phyloP scores from a whole-genome alignment of 1,140 invertebrate genomes.

The Caerostris darwini region DNA sequence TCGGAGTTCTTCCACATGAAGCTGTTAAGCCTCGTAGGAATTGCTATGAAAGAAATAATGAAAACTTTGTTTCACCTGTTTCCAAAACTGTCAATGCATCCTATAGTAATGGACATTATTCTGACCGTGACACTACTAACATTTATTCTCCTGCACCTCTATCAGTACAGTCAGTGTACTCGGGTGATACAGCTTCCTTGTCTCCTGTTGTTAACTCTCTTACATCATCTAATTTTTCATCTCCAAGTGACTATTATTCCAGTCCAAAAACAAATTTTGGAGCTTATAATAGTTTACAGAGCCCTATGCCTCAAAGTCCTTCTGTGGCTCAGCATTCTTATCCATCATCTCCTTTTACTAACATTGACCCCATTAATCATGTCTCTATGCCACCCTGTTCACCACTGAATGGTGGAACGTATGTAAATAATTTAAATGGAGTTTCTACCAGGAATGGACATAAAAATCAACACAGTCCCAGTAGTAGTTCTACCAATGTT shows the following conservation, averaged over 20 bases:
- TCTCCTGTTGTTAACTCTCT: constrained; percentile 61
- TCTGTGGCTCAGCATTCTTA: constrained; percentile 51
- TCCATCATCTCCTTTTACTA: constrained; percentile 58
- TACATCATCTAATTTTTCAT: constrained; percentile 56
- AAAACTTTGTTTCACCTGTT: constrained; percentile 13
- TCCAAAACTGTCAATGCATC: constrained; percentile 29
- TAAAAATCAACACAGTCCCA: constrained; percentile 49
- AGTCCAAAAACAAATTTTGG: constrained; percentile 68
- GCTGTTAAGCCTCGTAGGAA: constrained; percentile 49
- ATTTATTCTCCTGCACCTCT: constrained; percentile 61
- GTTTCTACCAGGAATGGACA: constrained; percentile 58
- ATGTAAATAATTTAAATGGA: constrained; percentile 36
- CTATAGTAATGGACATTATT: constrained; percentile 63
- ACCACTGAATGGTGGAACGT: constrained; percentile 47
- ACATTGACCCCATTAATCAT: constrained; percentile 34
- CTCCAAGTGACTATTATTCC: constrained; percentile 64
- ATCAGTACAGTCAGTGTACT: constrained; percentile 59
- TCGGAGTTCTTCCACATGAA: constrained; percentile 78
- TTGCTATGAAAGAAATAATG: constrained; percentile 50
- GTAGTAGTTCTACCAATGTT: constrained; percentile 40
- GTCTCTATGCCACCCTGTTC: constrained; percentile 45
- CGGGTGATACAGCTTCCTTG: constrained; percentile 67
- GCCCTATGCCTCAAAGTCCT: constrained; percentile 65
- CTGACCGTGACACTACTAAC: constrained; percentile 23
- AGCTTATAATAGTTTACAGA: constrained; percentile 70